phyloP scores from a whole-genome alignment of 2,113 vertebrate genomes.

The Prunella fulvescens region DNA sequence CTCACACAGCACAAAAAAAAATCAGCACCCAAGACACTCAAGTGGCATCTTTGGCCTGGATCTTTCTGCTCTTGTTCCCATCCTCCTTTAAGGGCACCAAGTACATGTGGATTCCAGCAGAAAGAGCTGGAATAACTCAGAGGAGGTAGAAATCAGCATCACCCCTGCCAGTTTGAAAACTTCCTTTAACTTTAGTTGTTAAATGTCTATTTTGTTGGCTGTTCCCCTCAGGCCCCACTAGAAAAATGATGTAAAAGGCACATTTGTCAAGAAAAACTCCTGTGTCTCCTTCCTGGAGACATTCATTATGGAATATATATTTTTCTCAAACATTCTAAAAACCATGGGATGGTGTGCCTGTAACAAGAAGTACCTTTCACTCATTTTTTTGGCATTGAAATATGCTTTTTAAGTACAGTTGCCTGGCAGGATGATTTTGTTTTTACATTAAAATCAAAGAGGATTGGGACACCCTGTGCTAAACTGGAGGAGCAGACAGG shows the following conservation, averaged over 20 bases:
- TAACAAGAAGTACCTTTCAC: not conserved
- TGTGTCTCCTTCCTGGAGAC: not conserved
- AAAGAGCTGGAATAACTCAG: not conserved
- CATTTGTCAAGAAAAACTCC: not conserved
- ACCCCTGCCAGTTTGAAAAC: not conserved
- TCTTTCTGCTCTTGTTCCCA: not conserved
- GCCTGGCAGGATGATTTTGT: conserved; percentile 18
- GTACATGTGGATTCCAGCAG: not conserved
- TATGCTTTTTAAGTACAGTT: conserved; percentile 45
- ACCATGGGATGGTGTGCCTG: conserved; percentile 4
- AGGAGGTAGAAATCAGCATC: not conserved
- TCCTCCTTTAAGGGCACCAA: not conserved
- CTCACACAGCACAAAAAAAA: not conserved
- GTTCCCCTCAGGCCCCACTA: not conserved
- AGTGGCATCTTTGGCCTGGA: not conserved
- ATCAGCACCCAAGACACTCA: not conserved
- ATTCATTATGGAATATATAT: not conserved
- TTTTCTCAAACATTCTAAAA: conserved; percentile 2
- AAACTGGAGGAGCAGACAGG: not conserved
- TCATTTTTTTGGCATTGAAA: conserved; percentile 31
- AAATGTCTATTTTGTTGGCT: not conserved
- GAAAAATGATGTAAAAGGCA: not conserved
- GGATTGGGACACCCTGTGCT: conserved; percentile 2
- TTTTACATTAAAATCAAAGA: conserved; percentile 10
- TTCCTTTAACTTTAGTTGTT: not conserved